These are phyloP conservation scores for Sterrhoptilus dennistouni DNA, from an alignment of 2,113 vertebrate species.

Conservation along the genomic window DNA sequence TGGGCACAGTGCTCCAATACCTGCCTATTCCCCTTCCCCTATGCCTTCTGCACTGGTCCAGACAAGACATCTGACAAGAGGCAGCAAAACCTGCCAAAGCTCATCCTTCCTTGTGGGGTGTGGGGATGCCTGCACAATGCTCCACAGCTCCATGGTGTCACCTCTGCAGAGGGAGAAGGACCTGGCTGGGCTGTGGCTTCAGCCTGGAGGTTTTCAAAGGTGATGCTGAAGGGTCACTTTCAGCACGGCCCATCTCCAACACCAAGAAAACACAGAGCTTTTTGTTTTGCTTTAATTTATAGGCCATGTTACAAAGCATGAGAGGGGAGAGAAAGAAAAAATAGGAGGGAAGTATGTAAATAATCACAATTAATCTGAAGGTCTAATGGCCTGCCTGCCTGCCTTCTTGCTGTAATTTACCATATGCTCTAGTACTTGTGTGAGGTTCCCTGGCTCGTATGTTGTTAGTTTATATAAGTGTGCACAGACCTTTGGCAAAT, in stretches of 20 bases:
- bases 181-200: background rate
- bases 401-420: conserved; percentile 27
- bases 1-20: background rate
- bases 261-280: background rate
- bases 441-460: conserved; percentile 21
- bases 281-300: background rate
- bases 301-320: background rate
- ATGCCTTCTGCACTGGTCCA: background rate
- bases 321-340: background rate
- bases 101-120: rapidly evolving
- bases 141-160: background rate
- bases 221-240: background rate
- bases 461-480: conserved; percentile 46
- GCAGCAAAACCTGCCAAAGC: background rate
- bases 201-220: rapidly evolving
- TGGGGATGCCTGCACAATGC: too few relatives aligned
- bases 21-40: background rate
- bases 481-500: conserved; percentile 45
- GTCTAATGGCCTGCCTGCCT: conserved; percentile 11
- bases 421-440: conserved; percentile 42
- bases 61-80: rapidly evolving
- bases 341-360: conserved; percentile 16
- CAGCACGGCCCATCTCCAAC: background rate
- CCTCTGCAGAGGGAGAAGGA: background rate
- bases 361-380: conserved; percentile 45